Conservation (phyloP, 1,140 invertebrate genomes). For the Pseudomyrmex pallidus region DNA sequence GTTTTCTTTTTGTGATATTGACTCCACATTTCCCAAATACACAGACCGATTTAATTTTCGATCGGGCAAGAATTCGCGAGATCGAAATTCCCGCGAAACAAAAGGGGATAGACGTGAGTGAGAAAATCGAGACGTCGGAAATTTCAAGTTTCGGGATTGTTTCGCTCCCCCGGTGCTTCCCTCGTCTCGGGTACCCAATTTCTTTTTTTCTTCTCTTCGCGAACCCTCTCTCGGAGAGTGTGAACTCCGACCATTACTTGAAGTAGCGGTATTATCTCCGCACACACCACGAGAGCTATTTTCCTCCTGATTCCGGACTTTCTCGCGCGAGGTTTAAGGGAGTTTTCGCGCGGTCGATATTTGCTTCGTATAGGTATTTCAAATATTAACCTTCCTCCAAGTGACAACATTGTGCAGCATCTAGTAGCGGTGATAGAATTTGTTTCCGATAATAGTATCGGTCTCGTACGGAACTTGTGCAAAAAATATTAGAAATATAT, state of each 20-base stretch:
- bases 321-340: neutral
- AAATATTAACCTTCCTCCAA: slow-evolving; percentile 3
- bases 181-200: slow-evolving; percentile 1
- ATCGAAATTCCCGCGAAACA: neutral
- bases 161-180: slow-evolving; percentile 35
- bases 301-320: slow-evolving; percentile 12
- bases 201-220: slow-evolving; percentile 39
- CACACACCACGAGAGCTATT: slow-evolving; percentile 32
- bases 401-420: neutral
- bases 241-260: slow-evolving; percentile 55
- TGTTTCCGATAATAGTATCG: neutral
- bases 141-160: slow-evolving; percentile 59
- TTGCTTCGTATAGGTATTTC: neutral
- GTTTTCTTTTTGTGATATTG: too few species aligned
- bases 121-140: neutral
- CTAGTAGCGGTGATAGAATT: neutral
- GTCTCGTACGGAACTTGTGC: too few species aligned
- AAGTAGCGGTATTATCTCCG: slow-evolving; percentile 42
- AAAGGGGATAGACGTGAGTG: slow-evolving; percentile 10
- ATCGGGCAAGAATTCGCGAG: too few species aligned
- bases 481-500: too few species aligned
- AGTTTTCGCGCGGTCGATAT: neutral
- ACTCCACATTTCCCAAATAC: too few species aligned
- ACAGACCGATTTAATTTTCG: neutral
- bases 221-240: neutral